Evolutionary conservation across 2,797 vertebrate genomes (phyloP), one percentile per base, ranked within the genome.

Genomic region (Spea hammondii): DNA sequence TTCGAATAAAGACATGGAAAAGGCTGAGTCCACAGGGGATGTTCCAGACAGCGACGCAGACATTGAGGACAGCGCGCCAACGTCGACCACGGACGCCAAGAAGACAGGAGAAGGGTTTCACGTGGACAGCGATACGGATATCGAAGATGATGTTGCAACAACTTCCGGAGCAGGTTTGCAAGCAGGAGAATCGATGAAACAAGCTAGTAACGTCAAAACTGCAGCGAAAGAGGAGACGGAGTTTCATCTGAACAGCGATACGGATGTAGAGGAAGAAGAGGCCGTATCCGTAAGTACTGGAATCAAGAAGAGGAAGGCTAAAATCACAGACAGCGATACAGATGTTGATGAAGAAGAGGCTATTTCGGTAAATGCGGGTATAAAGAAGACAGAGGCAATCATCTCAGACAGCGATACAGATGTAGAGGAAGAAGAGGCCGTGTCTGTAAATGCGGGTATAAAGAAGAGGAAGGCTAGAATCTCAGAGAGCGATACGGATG

Each of bases 211-310:
- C 48, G n/a, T 50, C 12, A 74, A 65, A 55, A 8, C 8, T 0
- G 4, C 5, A 4, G 55, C 59, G n/a, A 66, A 70, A 11, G 32
- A 8, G 6, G 64, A 17, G 13, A 6, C 57, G 8, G 9, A 50
- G 17, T 13, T 78, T 71, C 13, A 47, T 11, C 11, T 49, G n/a
- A 72, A 54, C 8, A 50, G 68, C 11, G 79, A 4, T 10, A 68
- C 53, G 17, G 72, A 84, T 54, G 60, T 17, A 9, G 76, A 85
- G 51, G 83, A 70, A 67, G 48, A 70, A 4, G 60, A 4, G 0
- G 8, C 17, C 17, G 62, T 10, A 6, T n/a, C n/a, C 4, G 12
- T 4, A 6, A 5, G 4, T 44, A 0, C 8, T 9, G 32, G 32
- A 4, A 32, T 48, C 9, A 48, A 71, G 76, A 46, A 50, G 51